phyloP scores from a whole-genome alignment of 35 echinoderm and acorn worm species.

The Lytechinus variegatus region DNA sequence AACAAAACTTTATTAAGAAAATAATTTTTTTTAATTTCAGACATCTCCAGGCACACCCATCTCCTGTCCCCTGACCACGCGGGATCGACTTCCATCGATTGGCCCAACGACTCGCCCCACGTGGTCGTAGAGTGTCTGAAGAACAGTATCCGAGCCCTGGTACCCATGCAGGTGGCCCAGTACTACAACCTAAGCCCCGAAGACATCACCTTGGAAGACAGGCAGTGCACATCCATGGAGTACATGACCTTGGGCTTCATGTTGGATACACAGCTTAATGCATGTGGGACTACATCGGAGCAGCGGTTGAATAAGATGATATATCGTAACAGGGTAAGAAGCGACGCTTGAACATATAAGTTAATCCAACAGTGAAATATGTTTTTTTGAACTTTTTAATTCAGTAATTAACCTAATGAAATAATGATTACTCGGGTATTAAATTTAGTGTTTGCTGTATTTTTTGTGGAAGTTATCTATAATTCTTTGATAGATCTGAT shows the following conservation, averaged over 20 bases:
- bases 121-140: slow-evolving; percentile 17
- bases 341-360: not conserved
- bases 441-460: too few relatives aligned
- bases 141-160: slow-evolving; percentile 9
- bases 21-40: not conserved
- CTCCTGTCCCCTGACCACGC: not conserved
- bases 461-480: too few relatives aligned
- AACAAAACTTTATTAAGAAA: too few relatives aligned
- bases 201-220: slow-evolving; percentile 29
- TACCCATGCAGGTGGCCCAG: not conserved
- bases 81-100: not conserved
- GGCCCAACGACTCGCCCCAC: slow-evolving; percentile 4
- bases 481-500: too few relatives aligned
- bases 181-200: slow-evolving; percentile 44
- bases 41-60: slow-evolving; percentile 15
- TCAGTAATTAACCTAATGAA: too few relatives aligned
- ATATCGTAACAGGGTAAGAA: slow-evolving; percentile 25
- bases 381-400: too few relatives aligned
- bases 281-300: slow-evolving; percentile 15
- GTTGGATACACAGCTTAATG: slow-evolving; percentile 39
- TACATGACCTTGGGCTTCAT: slow-evolving; percentile 21
- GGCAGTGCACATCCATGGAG: not conserved
- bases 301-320: slow-evolving; percentile 28
- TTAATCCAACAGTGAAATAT: too few relatives aligned
- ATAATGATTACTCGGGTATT: too few relatives aligned